A percentile compares a stretch with the other conserved stretches of the same genome.
phyloP scores from a whole-genome alignment of 2,113 vertebrate species.

The Paradoxurus hermaphroditus region DNA sequence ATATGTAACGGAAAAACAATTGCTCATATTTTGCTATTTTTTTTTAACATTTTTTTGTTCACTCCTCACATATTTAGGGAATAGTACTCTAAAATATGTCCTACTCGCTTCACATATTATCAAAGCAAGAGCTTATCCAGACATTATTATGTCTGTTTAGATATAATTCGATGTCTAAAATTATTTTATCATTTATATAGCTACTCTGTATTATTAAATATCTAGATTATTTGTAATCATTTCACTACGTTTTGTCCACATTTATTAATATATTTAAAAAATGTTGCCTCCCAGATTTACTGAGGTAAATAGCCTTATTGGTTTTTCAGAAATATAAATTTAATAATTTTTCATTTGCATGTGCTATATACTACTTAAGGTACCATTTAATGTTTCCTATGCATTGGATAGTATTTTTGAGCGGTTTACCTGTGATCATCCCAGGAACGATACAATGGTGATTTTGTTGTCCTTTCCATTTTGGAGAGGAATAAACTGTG shows the following conservation, averaged over 20 bases:
- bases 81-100: background rate
- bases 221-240: background rate
- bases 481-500: background rate
- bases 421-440: background rate
- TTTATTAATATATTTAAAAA: background rate
- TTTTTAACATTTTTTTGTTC: background rate
- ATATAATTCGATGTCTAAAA: background rate
- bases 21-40: background rate
- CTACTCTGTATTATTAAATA: background rate
- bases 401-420: background rate
- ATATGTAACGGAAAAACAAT: background rate
- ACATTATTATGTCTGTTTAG: background rate
- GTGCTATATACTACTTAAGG: background rate
- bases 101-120: background rate
- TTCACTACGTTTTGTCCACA: background rate
- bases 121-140: background rate
- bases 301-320: background rate
- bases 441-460: background rate
- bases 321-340: background rate
- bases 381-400: background rate
- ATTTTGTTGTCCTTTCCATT: background rate
- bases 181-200: background rate
- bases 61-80: background rate
- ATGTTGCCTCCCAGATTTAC: background rate
- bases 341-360: background rate